phyloP scores from a whole-genome alignment of 2,797 vertebrate species.

The Syngnathus rostellatus region DNA sequence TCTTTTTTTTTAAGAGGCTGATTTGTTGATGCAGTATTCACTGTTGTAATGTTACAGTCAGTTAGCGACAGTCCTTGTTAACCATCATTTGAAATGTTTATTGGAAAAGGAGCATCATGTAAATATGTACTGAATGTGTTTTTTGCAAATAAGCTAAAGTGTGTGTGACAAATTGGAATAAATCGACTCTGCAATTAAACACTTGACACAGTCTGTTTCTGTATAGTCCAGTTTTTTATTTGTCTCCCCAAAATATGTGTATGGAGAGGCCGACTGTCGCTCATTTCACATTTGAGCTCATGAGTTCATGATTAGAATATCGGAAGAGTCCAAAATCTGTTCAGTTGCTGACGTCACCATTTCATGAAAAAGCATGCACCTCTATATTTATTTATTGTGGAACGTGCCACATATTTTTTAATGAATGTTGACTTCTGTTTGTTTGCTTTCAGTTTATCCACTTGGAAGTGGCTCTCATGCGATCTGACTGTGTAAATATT shows the following conservation, averaged over 20 bases:
- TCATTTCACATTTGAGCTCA: neutral
- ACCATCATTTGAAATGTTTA: conserved; percentile 27
- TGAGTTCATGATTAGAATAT: neutral
- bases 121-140: conserved; percentile 47
- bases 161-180: conserved; percentile 48
- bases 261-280: neutral
- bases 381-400: neutral
- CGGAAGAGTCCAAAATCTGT: neutral
- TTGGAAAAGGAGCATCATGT: conserved; percentile 29
- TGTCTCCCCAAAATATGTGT: neutral
- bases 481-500: no score
- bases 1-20: conserved; percentile 33
- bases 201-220: conserved; percentile 10
- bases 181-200: conserved; percentile 54
- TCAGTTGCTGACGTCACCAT: neutral
- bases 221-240: neutral
- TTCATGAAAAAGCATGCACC: neutral
- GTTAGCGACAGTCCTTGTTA: conserved; percentile 21
- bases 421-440: no score
- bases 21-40: conserved; percentile 39
- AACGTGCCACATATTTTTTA: neutral
- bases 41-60: conserved; percentile 32
- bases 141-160: conserved; percentile 50
- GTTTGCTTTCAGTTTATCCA: no score
- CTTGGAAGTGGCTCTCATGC: no score